Percentiles rank a stretch among this genome's conserved stretches.
Conservation (phyloP, 2,888 invertebrate species). For the Clunio marinus region DNA sequence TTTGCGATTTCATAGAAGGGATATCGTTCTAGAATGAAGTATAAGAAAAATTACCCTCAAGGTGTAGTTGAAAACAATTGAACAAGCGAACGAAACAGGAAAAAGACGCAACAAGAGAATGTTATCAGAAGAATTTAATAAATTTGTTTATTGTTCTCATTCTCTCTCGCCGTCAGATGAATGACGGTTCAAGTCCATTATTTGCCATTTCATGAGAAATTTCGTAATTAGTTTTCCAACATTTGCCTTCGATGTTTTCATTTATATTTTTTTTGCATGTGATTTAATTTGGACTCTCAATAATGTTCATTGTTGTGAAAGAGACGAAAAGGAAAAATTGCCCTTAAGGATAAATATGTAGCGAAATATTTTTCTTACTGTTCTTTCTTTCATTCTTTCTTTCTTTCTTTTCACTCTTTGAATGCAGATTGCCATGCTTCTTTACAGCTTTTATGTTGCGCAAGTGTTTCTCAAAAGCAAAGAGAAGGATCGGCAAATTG, state of each 20-base stretch:
- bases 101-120: background rate
- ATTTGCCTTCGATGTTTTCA: background rate
- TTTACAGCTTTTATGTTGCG: conserved; percentile 12
- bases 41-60: too few species aligned
- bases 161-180: background rate
- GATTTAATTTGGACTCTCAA: conserved; percentile 18
- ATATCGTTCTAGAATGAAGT: background rate
- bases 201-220: conserved; percentile 36
- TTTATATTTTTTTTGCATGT: conserved; percentile 19
- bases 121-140: conserved; percentile 12
- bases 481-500: conserved; percentile 9
- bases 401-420: conserved; percentile 6
- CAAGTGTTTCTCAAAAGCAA: conserved; percentile 27
- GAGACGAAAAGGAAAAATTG: background rate
- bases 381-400: conserved; percentile 2
- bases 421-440: conserved; percentile 1
- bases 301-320: conserved; percentile 12
- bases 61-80: conserved; percentile 26
- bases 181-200: conserved; percentile 20
- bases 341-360: conserved; percentile 28
- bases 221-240: conserved; percentile 31
- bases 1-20: background rate
- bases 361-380: too few species aligned
- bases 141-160: conserved; percentile 20
- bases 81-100: conserved; percentile 3